Conservation (phyloP, 2,797 vertebrate genomes). For the Pelodytes ibericus region DNA sequence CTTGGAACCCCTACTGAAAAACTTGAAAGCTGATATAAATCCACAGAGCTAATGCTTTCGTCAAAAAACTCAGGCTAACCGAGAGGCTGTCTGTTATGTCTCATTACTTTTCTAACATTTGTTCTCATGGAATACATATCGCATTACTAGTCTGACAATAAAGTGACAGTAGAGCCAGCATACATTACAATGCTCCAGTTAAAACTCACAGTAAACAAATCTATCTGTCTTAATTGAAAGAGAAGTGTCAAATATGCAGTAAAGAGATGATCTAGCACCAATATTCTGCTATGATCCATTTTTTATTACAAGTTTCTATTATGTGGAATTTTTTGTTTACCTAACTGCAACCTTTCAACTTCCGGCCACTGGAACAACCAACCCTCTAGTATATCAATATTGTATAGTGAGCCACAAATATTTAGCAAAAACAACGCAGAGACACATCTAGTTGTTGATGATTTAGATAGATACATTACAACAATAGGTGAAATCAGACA, state of each 20-base stretch:
- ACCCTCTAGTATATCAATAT: neutral
- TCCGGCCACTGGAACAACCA: neutral
- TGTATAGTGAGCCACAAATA: neutral
- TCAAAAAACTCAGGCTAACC: conserved; percentile 34
- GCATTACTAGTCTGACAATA: conserved; percentile 26
- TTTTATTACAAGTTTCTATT: neutral
- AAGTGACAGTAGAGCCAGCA: conserved; percentile 13
- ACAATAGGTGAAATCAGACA: neutral
- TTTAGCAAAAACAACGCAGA: neutral
- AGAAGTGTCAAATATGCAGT: conserved; percentile 5
- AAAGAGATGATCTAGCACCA: neutral
- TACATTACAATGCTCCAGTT: conserved; percentile 1
- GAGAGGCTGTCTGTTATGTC: conserved; percentile 36
- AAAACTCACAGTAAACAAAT: conserved; percentile 3
- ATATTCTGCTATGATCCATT: neutral
- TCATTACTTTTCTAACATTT: conserved; percentile 43
- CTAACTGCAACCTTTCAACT: neutral
- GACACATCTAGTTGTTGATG: neutral
- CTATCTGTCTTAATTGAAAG: conserved; percentile 6
- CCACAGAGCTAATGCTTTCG: conserved; percentile 31
- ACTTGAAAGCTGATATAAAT: conserved; percentile 39
- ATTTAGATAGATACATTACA: neutral
- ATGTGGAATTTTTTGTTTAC: neutral
- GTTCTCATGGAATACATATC: conserved; percentile 8
- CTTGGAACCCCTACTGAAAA: conserved; percentile 42